A percentile compares a stretch with the other conserved stretches of the same genome.
phyloP scores from a whole-genome alignment of 2,113 vertebrate genomes.

The Haliaeetus leucogaster region DNA sequence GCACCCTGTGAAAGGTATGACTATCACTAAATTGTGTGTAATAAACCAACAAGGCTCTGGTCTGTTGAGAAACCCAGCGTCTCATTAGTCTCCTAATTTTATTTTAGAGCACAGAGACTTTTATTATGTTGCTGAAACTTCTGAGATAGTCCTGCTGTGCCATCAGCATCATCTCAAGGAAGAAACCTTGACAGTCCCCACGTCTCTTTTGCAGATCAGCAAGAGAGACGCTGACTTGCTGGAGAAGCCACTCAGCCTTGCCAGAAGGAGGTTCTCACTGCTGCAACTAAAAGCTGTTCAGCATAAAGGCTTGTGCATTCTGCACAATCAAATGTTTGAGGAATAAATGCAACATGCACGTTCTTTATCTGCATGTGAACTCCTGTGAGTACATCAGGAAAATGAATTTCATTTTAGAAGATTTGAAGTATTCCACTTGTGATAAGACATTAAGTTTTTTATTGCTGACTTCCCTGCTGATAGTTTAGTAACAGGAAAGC shows the following conservation, averaged over 20 bases:
- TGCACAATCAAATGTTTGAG: not conserved
- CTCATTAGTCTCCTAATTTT: slow-evolving; percentile 55
- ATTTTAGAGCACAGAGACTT: slow-evolving; percentile 54
- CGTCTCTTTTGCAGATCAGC: not conserved
- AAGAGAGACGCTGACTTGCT: not conserved
- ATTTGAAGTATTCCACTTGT: not conserved
- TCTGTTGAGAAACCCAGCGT: slow-evolving; percentile 54
- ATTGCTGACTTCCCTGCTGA: not conserved
- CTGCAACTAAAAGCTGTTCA: not conserved
- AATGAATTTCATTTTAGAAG: not conserved
- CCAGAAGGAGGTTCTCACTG: not conserved
- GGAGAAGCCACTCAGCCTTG: not conserved
- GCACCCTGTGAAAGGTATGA: slow-evolving; percentile 20
- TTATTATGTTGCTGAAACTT: slow-evolving; percentile 47
- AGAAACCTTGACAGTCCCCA: not conserved
- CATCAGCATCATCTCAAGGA: not conserved
- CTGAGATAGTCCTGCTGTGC: not conserved
- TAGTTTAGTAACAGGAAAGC: not conserved
- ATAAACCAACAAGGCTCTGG: slow-evolving; percentile 47
- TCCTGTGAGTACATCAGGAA: not conserved
- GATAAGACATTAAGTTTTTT: not conserved
- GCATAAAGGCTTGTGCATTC: not conserved
- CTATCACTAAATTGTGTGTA: slow-evolving; percentile 49
- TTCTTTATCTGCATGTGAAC: not conserved
- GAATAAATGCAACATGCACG: not conserved